Evolutionary conservation across 1,140 invertebrate genomes (phyloP), one percentile per base, ranked within the genome.

Genomic region (Acromyrmex echinatior): DNA sequence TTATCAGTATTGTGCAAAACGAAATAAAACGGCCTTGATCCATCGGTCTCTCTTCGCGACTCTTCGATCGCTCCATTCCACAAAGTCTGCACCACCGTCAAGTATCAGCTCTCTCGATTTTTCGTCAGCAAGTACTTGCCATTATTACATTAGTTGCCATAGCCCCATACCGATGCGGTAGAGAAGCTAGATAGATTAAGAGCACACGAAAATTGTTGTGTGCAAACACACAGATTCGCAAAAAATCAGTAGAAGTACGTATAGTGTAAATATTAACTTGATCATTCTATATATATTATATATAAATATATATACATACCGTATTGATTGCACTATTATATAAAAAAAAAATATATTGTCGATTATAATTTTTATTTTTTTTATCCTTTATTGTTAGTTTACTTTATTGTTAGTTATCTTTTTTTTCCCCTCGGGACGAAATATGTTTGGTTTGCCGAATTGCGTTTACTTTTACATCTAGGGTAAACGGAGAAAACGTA

Each of bases 231-330:
- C 68, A 58, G 88, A 86, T 88, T 87, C 89, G 88, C 79, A 88
- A 92, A 92, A 49, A 90, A 84, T 86, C 92, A 90, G 93, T 93
- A 93, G 92, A 91, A 93, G 89, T 92, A 93, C 90, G 89, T 93
- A 94, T 94, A 93, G 89, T 94, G 93, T 94, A 94, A 87, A 94
- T 94, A 94, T 93, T 93, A 92, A 93, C 92, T 90, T 93, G 92
- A 90, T 79, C 87, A 90, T 93, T 93, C 93, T 92, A 93, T 86
- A 88, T 86, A 87, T 82, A 88, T 78, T 49, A 85, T 82, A 88
- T 91, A 92, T 84, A 86, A 78, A 90, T 90, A 92, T 86, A 89
- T 88, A 92, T 93, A 92, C 87, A 92, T 89, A 91, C 91, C 87
- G 85, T 87, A 94, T 92, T 92, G 87, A 93, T 93, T 93, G 93